Evolutionary conservation across 2,888 invertebrate species (phyloP).

Genomic region (Strigamia transsilvanica): DNA sequence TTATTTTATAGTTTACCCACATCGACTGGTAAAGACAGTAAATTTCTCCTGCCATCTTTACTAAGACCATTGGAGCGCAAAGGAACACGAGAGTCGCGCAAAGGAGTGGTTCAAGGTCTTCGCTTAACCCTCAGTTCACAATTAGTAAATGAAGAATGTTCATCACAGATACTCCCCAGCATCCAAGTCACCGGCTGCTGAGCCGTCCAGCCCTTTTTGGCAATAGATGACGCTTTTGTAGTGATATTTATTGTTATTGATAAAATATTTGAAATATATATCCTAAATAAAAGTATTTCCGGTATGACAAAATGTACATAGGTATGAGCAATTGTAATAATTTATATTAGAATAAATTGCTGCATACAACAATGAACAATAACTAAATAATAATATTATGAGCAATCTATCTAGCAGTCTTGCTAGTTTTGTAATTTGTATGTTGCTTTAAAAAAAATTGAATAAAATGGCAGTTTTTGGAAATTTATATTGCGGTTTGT

Average conservation of each 20-base stretch:
- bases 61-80: background rate
- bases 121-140: constrained; percentile 54
- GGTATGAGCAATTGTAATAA: background rate
- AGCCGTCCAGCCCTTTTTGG: constrained; percentile 21
- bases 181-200: constrained; percentile 37
- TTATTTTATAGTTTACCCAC: constrained; percentile 46
- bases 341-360: background rate
- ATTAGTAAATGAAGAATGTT: constrained; percentile 54
- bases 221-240: constrained; percentile 18
- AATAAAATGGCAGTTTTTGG: background rate
- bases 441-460: background rate
- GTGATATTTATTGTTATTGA: background rate
- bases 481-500: background rate
- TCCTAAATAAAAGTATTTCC: background rate
- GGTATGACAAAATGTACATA: background rate
- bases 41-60: constrained; percentile 25
- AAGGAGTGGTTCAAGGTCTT: constrained; percentile 55
- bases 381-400: background rate
- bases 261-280: background rate
- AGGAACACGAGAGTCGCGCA: constrained; percentile 50
- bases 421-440: background rate
- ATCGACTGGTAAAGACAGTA: constrained; percentile 11
- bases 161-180: constrained; percentile 28
- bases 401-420: background rate
- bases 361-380: background rate